Conservation (phyloP, 2,888 invertebrate species). For the Lamproptera curius region DNA sequence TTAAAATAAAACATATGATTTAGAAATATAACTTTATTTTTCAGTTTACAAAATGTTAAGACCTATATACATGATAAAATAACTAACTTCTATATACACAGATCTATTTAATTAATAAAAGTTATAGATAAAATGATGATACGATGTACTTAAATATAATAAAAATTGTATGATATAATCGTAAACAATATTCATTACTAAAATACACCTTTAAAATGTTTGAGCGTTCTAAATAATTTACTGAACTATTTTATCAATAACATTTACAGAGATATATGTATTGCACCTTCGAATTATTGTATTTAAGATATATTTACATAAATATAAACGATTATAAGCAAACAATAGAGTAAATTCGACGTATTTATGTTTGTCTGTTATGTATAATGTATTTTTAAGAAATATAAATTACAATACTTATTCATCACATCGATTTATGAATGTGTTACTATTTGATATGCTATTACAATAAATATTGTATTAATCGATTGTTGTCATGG, state of each 20-base stretch:
- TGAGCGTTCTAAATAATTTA: not conserved
- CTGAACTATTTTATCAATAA: not conserved
- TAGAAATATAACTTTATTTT: conserved; percentile 9
- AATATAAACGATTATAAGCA: too few relatives aligned
- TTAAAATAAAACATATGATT: not conserved
- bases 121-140: too few relatives aligned
- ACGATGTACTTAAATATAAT: too few relatives aligned
- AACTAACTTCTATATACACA: conserved; percentile 9
- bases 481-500: too few relatives aligned
- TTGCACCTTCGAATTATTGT: conserved; percentile 2
- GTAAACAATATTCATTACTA: not conserved
- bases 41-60: conserved; percentile 6
- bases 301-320: not conserved
- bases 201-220: too few relatives aligned
- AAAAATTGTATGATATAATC: not conserved
- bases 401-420: too few relatives aligned
- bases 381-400: too few relatives aligned
- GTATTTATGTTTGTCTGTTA: too few relatives aligned
- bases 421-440: too few relatives aligned
- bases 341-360: too few relatives aligned
- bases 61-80: conserved; percentile 5
- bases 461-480: too few relatives aligned
- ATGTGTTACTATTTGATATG: too few relatives aligned
- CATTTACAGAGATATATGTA: not conserved
- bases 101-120: not conserved